Base-by-base conservation (phyloP, 2,888 invertebrate genomes). In the Pristionchus arcanus region DNA sequence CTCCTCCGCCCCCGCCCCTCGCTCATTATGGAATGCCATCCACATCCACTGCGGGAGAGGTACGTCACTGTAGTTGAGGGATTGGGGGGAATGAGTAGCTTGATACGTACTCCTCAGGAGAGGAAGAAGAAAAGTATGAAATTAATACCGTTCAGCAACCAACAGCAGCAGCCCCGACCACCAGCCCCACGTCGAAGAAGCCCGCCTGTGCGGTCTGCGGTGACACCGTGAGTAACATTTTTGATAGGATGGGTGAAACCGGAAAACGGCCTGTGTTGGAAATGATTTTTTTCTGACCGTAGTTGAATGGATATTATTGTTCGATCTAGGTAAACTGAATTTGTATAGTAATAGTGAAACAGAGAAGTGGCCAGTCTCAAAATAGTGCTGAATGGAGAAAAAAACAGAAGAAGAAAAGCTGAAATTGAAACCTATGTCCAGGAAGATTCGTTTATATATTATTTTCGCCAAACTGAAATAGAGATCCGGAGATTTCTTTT, bases 171-270 rank as follows among this genome's bases (percentile, higher is more conserved):
- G 77, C 42, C 25, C 71, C 15, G 11, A 15, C 71, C 13, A 5
- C n/a, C 13, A 42, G 25, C 13, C 77, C 77, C 42, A 25, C 77
- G 34, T 25, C 42, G 13, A 37, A 49, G n/a, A 55, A 21, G 28
- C 84, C 81, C 11, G 5, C 4, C 5, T 84, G 84, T 84, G 55
- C 84, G 9, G 84, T 84, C 28, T 84, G 84, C 37, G 84, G 84
- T n/a, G 84, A 84, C 28, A 55, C 84, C 25, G 84, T 84, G 19
- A 55, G 53, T 53, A 15, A 2, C 11, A 11, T 34, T 34, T 13
- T 71, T n/a, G 16, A 71, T 55, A 21, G 1, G 19, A 55, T 55
- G 21, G 42, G 2, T 66, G 66, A 66, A 66, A 28, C 66, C 7
- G 28, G 25, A n/a, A 1, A 66, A 28, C 25, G n/a, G 28, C 11